phyloP scores from a whole-genome alignment of 2,797 vertebrate genomes.

The Bufotes viridis region DNA sequence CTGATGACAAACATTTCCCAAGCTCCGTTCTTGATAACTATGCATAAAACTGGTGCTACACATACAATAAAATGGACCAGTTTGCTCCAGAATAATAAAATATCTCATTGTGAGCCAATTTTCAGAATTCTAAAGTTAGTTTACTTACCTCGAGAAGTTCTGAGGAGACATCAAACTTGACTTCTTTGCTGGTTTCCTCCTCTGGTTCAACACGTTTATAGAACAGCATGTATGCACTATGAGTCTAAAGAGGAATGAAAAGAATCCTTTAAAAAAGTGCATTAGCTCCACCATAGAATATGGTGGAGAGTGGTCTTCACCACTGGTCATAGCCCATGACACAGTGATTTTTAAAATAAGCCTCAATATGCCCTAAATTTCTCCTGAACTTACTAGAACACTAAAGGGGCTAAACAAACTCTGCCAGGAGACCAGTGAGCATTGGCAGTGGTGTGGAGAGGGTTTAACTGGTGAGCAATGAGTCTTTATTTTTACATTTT shows the following conservation, averaged over 20 bases:
- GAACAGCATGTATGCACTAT: conserved; percentile 99
- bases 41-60: not conserved
- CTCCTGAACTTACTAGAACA: too few relatives aligned
- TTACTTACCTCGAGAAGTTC: conserved; percentile 82
- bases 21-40: not conserved
- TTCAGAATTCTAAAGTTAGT: not conserved
- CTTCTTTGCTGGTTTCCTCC: conserved; percentile 94
- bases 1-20: not conserved
- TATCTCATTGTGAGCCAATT: not conserved
- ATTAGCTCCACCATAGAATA: too few relatives aligned
- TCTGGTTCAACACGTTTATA: conserved; percentile 96
- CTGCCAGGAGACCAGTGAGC: too few relatives aligned
- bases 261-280: not conserved
- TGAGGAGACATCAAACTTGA: conserved; percentile 95
- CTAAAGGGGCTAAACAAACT: too few relatives aligned
- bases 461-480: too few relatives aligned
- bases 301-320: too few relatives aligned
- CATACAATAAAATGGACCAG: not conserved
- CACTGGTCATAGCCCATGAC: too few relatives aligned
- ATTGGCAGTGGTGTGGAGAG: too few relatives aligned
- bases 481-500: too few relatives aligned
- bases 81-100: not conserved
- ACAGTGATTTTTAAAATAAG: too few relatives aligned
- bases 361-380: too few relatives aligned
- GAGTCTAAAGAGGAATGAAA: conserved; percentile 80